Evolutionary conservation across 53 echinoderm and acorn worm species (phyloP), one percentile per base, ranked within the genome.

Genomic region (Apostichopus leukothele): DNA sequence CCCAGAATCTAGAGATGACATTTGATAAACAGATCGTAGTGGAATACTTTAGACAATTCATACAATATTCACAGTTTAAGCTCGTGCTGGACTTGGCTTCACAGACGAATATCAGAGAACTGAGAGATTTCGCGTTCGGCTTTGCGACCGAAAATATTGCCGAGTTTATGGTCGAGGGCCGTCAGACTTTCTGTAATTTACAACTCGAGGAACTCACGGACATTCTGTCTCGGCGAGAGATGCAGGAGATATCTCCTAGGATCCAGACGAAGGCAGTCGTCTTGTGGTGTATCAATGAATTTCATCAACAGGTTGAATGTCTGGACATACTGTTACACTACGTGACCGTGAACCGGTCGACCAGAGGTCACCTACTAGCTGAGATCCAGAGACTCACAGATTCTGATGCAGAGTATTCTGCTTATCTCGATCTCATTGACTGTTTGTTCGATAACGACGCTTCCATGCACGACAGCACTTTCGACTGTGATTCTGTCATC

Each of bases 281-380:
- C 11, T 1, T 13, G 50, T 85, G 85, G 85, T 85, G 85, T 50
- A 50, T 85, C 51, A 85, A 85, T 68, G 85, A 85, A 39, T 67
- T 66, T 39, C 27, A 67, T 11, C 25, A 85, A 60, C 66, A 67
- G 67, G 66, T 66, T 9, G 85, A 85, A 18, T 85, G 85, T 50
- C 85, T 85, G 9, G 68, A 85, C 23, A 13, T 85, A 67, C 67
- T 85, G 11, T 50, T 85, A 50, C 50, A 50, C n/a, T 85, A 85
- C 13, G 68, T 85, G 25, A 67, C 50, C 21, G 18, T 85, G 13
- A 67, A 67, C 50, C 67, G 27, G 25, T 27, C 68, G 18, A 27
- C 13, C 25, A 67, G 60, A 67, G 25, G 85, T 10, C 20, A 57
- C 6, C 50, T 84, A 16, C 10, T 67, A 5, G 50, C 50, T 25